Evolutionary conservation across 2,113 vertebrate species (phyloP).

Genomic region (Dascyllus trimaculatus): DNA sequence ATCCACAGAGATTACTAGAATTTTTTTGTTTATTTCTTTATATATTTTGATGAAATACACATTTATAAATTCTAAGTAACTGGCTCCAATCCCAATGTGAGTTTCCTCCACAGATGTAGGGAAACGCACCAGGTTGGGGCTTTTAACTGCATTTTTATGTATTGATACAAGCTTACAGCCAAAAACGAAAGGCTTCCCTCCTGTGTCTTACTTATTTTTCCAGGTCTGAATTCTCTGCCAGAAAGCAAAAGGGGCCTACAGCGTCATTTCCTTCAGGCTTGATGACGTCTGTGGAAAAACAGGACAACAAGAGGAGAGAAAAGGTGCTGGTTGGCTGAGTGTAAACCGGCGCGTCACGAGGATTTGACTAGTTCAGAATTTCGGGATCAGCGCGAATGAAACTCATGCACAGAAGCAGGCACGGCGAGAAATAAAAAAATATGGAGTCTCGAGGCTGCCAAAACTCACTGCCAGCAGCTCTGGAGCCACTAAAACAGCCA

Average conservation of each 20-base stretch:
- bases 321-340: constrained; percentile 48
- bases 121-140: background rate
- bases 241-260: constrained; percentile 62
- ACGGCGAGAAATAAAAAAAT: constrained; percentile 37
- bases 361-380: constrained; percentile 18
- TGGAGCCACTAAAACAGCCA: constrained; percentile 54
- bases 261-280: constrained; percentile 72
- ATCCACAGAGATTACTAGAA: background rate
- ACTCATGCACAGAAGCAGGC: constrained; percentile 33
- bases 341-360: constrained; percentile 39
- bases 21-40: background rate
- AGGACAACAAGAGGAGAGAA: constrained; percentile 58
- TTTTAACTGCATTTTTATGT: background rate
- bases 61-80: background rate
- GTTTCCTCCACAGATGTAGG: constrained; percentile 7
- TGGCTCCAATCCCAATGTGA: background rate
- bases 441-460: constrained; percentile 46
- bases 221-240: constrained; percentile 64
- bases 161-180: constrained; percentile 25
- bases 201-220: constrained; percentile 63
- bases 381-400: constrained; percentile 39
- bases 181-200: constrained; percentile 49
- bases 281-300: constrained; percentile 77
- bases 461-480: constrained; percentile 45
- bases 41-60: background rate